Evolutionary conservation across 2,797 vertebrate genomes (phyloP).

Genomic region (Notoglanidium macrostoma): DNA sequence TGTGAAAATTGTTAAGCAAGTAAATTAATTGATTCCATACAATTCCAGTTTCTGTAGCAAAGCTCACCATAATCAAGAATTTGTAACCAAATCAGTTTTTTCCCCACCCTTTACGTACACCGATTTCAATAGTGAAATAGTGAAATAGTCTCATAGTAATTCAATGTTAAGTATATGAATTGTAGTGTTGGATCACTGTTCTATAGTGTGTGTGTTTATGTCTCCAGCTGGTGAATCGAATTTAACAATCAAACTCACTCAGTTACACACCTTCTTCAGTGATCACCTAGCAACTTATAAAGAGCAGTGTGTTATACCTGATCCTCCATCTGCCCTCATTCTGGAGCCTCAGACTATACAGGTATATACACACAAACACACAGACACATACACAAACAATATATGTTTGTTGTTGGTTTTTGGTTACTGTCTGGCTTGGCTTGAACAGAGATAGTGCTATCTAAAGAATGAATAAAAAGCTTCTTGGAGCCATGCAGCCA

Average conservation of each 20-base stretch:
- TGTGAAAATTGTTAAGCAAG: not conserved
- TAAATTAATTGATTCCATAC: not conserved
- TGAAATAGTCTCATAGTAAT: not conserved
- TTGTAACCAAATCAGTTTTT: not conserved
- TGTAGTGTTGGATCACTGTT: not conserved
- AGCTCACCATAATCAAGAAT: not conserved
- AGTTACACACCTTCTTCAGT: conserved; percentile 79
- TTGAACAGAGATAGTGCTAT: not conserved
- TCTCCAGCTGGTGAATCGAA: conserved; percentile 69
- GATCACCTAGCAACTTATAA: conserved; percentile 72
- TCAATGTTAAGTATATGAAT: not conserved
- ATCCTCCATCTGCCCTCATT: conserved; percentile 69
- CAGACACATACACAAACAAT: not conserved
- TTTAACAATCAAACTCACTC: conserved; percentile 73
- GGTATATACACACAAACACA: conserved; percentile 37
- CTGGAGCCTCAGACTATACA: conserved; percentile 52
- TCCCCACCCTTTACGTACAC: not conserved
- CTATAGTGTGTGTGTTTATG: conserved; percentile 39
- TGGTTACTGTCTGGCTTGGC: not conserved
- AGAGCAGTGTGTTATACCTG: conserved; percentile 68
- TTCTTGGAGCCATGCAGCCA: not conserved
- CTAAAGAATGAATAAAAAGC: not conserved
- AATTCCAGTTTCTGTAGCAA: not conserved
- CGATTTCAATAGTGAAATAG: no score
- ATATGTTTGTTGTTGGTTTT: not conserved